Percentiles rank a stretch among this genome's conserved stretches.
Conservation (phyloP, 23 tunicate genomes). For the Diplosoma virens region DNA sequence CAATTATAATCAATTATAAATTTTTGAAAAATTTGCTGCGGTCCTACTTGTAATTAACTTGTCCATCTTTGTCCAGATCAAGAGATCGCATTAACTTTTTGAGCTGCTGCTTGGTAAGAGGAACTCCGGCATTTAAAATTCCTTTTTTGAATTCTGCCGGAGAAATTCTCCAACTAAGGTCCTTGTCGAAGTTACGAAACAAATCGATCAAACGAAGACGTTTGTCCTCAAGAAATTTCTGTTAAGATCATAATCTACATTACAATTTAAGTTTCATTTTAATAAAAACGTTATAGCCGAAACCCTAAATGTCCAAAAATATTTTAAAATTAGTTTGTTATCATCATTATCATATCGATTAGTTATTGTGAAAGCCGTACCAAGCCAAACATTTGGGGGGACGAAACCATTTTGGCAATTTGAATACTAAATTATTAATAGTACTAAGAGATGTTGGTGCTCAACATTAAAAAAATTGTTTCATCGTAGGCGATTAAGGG, state of each 20-base stretch:
- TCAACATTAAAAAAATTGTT: background rate
- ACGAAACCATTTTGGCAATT: too few relatives aligned
- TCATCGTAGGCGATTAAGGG: background rate
- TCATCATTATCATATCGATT: too few relatives aligned
- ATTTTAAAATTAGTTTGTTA: too few relatives aligned
- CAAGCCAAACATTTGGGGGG: too few relatives aligned
- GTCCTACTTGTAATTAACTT: slow-evolving; percentile 66
- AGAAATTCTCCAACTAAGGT: slow-evolving; percentile 78
- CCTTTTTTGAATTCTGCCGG: slow-evolving; percentile 70
- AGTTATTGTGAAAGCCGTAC: too few relatives aligned
- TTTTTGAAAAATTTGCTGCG: background rate
- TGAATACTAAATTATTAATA: too few relatives aligned
- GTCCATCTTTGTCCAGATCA: slow-evolving; percentile 70
- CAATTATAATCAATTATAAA: background rate
- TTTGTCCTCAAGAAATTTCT: slow-evolving; percentile 73
- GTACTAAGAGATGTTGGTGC: too few relatives aligned
- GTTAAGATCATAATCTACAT: too few relatives aligned
- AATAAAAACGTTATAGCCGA: too few relatives aligned
- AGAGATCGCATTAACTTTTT: slow-evolving; percentile 29
- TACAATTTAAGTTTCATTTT: too few relatives aligned
- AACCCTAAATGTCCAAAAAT: too few relatives aligned
- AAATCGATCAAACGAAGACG: slow-evolving; percentile 67
- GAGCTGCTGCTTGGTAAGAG: slow-evolving; percentile 49
- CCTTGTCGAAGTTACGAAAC: slow-evolving; percentile 78
- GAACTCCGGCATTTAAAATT: slow-evolving; percentile 55